phyloP scores from a whole-genome alignment of 2,797 vertebrate genomes.

The Triplophysa yarkandensis region DNA sequence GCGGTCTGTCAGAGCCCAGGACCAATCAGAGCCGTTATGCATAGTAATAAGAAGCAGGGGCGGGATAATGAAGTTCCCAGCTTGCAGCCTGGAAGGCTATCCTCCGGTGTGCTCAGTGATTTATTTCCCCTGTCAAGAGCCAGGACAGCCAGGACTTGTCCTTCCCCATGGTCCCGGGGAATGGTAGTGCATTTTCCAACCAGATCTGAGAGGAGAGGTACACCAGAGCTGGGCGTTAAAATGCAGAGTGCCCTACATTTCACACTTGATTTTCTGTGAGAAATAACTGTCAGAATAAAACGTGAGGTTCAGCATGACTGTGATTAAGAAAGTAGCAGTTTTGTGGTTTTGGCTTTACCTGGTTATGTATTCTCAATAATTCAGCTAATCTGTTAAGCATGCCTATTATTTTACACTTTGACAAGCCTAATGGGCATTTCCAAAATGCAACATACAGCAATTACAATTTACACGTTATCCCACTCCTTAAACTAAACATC shows the following conservation, averaged over 20 bases:
- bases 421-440: conserved; percentile 2
- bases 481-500: neutral
- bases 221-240: conserved; percentile 64
- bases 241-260: conserved; percentile 63
- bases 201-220: conserved; percentile 54
- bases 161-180: conserved; percentile 86
- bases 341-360: conserved; percentile 28
- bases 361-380: conserved; percentile 28
- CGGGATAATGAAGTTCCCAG: conserved; percentile 99
- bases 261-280: conserved; percentile 37
- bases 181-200: conserved; percentile 67
- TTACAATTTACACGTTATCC: neutral
- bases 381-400: conserved; percentile 20
- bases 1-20: conserved; percentile 74
- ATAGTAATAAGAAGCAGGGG: conserved; percentile 97
- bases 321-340: conserved; percentile 25
- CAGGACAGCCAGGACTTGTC: conserved; percentile 96
- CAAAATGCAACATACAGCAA: neutral
- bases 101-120: conserved; percentile 96
- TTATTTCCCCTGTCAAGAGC: conserved; percentile 99
- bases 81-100: conserved; percentile 94
- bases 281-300: conserved; percentile 38
- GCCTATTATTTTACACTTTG: conserved; percentile 15
- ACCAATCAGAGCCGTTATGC: conserved; percentile 94
- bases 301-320: conserved; percentile 19